phyloP scores from a whole-genome alignment of 2,113 vertebrate species.

The Coregonus clupeaformis region DNA sequence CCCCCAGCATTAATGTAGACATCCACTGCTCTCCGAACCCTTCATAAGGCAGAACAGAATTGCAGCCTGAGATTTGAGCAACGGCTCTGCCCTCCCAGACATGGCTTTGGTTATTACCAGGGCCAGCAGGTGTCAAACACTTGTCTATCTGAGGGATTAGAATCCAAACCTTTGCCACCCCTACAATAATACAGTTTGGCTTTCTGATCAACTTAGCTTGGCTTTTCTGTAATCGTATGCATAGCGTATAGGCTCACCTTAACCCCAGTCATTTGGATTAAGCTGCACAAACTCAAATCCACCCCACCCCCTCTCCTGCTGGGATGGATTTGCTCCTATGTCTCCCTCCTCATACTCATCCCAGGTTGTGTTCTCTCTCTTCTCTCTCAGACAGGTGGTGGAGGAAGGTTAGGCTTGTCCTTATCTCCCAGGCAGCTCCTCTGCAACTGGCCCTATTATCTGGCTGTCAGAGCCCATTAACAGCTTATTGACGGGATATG shows the following conservation, averaged over 20 bases:
- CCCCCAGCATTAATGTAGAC: neutral
- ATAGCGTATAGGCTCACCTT: neutral
- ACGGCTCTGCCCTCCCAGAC: neutral
- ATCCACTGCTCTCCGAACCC: neutral
- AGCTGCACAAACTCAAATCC: conserved; percentile 24
- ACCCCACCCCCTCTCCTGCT: conserved; percentile 1
- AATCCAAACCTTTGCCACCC: conserved; percentile 3
- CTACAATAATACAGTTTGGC: neutral
- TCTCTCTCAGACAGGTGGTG: conserved; percentile 34
- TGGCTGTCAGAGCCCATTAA: conserved; percentile 63
- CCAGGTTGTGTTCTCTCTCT: neutral
- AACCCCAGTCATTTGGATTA: conserved; percentile 25
- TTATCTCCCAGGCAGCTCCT: conserved; percentile 59
- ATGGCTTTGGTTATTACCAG: conserved; percentile 3
- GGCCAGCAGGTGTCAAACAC: conserved; percentile 15
- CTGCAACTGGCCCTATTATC: conserved; percentile 54
- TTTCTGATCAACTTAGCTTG: conserved; percentile 10
- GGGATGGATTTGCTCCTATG: no score
- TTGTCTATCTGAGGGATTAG: conserved; percentile 9
- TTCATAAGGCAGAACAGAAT: neutral
- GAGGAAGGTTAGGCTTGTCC: conserved; percentile 43
- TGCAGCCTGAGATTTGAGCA: neutral
- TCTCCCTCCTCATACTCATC: neutral
- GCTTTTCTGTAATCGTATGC: conserved; percentile 3
- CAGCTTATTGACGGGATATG: conserved; percentile 70